Base-by-base conservation (phyloP, 1,140 invertebrate species). In the Bombus haemorrhoidalis region DNA sequence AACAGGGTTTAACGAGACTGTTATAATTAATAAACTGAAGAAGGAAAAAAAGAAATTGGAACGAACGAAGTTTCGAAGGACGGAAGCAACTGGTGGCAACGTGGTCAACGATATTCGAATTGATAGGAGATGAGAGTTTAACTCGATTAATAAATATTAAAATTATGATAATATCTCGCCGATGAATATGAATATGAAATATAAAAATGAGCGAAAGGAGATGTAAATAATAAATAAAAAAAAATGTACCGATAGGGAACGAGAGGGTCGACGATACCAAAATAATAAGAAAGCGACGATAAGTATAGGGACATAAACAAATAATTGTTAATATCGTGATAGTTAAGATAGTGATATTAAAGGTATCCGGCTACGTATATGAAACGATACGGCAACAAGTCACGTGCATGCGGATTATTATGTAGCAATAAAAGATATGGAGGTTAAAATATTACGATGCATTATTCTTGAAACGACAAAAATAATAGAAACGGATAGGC, bases 1-100 rank as follows among this genome's bases (percentile, higher is more conserved):
- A 53, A 53, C 43, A 34, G 10, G 32, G 41, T 75, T 73, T 75
- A 75, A 39, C 73, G 41, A 75, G 41, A 34, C 18, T 53, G 32
- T 75, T 75, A 75, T 75, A 75, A 47, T 75, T 75, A 53, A 53
- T 75, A 47, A 53, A 75, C 34, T 53, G 73, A 15, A 34, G 34
- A 34, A 28, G 34, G 47, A 25, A 15, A 32, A 1, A 28, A 28
- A 8, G 41, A 53, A 22, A 75, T 34, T 9, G 69, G 25, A 39
- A 39, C 22, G 73, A 34, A 34, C 9, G n/a, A n/a, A 43, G 41
- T 41, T 32, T 74, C 43, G n/a, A 75, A 75, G 72, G 2, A 10
- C 6, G 25, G 32, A 34, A 75, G 73, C 43, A 75, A 75, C 73
- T 53, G 5, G 41, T 53, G 73, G 73, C 9, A 13, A 15, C 53